A percentile compares a stretch with the other conserved stretches of the same genome.
Evolutionary conservation across 2,113 vertebrate genomes (phyloP).

Genomic region (Machaerirhynchus nigripectus): DNA sequence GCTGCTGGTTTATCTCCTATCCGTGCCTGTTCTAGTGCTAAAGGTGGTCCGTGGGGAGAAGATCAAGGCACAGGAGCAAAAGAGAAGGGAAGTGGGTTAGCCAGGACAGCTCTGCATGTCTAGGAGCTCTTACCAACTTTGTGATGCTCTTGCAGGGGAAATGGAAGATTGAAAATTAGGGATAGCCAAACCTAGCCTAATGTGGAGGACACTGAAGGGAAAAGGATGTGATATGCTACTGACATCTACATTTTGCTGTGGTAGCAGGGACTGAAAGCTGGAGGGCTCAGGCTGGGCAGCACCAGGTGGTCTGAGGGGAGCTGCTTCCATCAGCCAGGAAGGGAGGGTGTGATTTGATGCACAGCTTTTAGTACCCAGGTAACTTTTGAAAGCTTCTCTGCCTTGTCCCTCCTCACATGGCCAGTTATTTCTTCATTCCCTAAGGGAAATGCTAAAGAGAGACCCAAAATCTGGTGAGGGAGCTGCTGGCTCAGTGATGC

Average conservation of each 20-base stretch:
- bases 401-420: neutral
- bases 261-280: neutral
- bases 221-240: neutral
- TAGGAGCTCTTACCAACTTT: neutral
- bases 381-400: neutral
- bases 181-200: neutral
- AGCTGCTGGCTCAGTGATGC: neutral
- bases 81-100: neutral
- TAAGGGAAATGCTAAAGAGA: neutral
- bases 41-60: neutral
- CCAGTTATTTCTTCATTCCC: neutral
- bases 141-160: neutral
- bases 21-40: neutral
- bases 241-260: neutral
- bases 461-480: neutral
- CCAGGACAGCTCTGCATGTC: neutral
- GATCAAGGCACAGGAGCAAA: neutral
- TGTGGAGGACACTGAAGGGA: neutral
- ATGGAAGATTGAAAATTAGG: neutral
- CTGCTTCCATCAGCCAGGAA: neutral
- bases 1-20: neutral
- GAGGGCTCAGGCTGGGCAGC: neutral
- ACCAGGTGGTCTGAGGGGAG: neutral
- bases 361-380: neutral
- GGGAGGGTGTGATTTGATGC: neutral